Base-by-base conservation (phyloP, 2,797 vertebrate species). In the Hybognathus amarus region DNA sequence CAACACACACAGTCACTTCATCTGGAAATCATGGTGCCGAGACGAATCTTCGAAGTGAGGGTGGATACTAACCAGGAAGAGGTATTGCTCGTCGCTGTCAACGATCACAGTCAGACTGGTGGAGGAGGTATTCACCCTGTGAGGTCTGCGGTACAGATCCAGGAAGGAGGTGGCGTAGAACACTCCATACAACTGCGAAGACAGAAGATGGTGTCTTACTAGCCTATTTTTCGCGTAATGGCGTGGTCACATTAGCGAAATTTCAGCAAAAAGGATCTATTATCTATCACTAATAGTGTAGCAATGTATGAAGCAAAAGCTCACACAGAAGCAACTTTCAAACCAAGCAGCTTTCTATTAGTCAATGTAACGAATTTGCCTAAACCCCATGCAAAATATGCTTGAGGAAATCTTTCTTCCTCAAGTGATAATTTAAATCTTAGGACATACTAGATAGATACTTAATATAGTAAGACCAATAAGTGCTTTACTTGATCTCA, bases 101-200 rank as follows among this genome's bases (percentile, higher is more conserved):
- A 99, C 97, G 0, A 92, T 94, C 86, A 98, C 93, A 0, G 93
- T 97, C 59, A 93, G 77, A 87, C 95, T 95, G 89, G 93, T 94
- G 2, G 94, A 89, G 0, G 90, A 20, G 0, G 95, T 96, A 47
- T 64, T 93, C 80, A 93, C 77, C 83, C 90, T 94, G 82, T 83
- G 92, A 2, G 97, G 98, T 84, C 92, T 95, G 33, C 93, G 93
- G 89, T 97, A 97, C 61, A 99, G 93, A 77, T 97, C 97, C 70
- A 98, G 95, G 91, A 99, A 99, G 42, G 97, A 99, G 0, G 97
- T 98, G 70, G 97, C 97, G 0, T 96, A 99, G 91, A 97, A 99
- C 84, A 99, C 89, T 0, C 97, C 97, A 0, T 97, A 99, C 59
- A 95, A 86, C 98, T 99, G 84, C 9, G 64, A 40, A 85, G 77